Conservation (phyloP, 2,113 vertebrate species). For the Phaetusa simplex region DNA sequence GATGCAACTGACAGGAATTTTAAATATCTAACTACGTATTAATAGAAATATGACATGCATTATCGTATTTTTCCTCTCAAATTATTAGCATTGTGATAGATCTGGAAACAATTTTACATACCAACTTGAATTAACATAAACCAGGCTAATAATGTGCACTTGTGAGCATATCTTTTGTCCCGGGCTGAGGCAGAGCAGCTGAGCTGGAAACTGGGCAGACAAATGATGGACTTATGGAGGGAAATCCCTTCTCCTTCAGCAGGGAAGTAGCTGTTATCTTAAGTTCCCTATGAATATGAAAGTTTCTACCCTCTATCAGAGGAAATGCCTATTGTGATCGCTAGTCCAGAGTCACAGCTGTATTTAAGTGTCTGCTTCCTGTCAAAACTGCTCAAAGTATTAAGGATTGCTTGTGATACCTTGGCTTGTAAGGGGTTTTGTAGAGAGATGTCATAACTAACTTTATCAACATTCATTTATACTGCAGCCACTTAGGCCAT, state of each 20-base stretch:
- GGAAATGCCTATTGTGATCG: background rate
- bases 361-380: background rate
- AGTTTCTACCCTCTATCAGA: background rate
- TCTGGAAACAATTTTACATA: background rate
- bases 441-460: background rate
- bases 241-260: constrained; percentile 23
- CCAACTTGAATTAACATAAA: constrained; percentile 34
- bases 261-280: background rate
- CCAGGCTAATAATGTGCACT: background rate
- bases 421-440: background rate
- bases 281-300: background rate
- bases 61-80: background rate
- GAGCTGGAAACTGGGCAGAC: background rate
- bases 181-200: background rate
- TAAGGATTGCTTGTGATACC: background rate
- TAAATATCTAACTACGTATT: background rate
- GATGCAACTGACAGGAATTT: background rate
- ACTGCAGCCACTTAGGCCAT: background rate
- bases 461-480: background rate
- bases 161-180: constrained; percentile 5
- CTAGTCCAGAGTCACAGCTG: background rate
- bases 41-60: background rate
- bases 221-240: background rate
- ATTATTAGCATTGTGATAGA: background rate
- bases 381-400: background rate